Percentiles rank a stretch among this genome's conserved stretches.
Conservation (phyloP, 2,113 vertebrate species). For the Oryzias woworae region DNA sequence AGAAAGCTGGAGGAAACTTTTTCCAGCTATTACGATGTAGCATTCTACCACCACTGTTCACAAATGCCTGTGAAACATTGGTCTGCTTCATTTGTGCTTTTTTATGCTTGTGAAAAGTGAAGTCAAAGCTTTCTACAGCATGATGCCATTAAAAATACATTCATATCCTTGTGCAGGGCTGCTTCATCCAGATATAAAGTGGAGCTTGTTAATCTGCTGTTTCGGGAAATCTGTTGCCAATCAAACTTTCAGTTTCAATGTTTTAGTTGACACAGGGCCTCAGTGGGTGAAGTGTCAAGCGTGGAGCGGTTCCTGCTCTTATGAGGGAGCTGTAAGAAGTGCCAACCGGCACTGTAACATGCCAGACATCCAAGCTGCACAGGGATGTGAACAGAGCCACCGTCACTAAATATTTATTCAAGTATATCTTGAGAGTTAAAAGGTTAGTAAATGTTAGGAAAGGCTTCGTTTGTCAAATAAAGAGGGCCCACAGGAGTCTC, state of each 20-base stretch:
- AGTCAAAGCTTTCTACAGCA: no score
- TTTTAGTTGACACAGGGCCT: constrained; percentile 38
- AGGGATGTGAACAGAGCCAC: constrained; percentile 33
- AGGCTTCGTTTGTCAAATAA: constrained; percentile 17
- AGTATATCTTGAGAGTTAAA: constrained; percentile 18
- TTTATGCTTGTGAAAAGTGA: not conserved
- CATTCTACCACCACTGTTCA: not conserved
- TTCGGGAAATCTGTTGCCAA: constrained; percentile 35
- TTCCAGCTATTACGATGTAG: no score
- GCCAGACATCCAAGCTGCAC: constrained; percentile 31
- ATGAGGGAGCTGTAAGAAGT: not conserved
- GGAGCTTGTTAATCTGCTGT: constrained; percentile 35
- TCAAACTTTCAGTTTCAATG: constrained; percentile 27
- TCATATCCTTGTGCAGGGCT: constrained; percentile 5
- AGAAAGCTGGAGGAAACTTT: no score
- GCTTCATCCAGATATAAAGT: constrained; percentile 3
- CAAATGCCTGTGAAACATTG: not conserved
- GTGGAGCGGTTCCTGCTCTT: constrained; percentile 13
- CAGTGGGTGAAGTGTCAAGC: constrained; percentile 38
- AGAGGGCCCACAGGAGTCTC: constrained; percentile 10
- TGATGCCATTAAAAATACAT: not conserved
- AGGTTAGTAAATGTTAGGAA: constrained; percentile 23
- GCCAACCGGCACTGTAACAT: constrained; percentile 19
- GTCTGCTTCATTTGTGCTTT: not conserved
- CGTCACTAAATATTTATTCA: constrained; percentile 53